These are phyloP conservation scores for Holothuria leucospilota DNA, from an alignment of 53 echinoderm and acorn worm genomes.

Conservation along the genomic window DNA sequence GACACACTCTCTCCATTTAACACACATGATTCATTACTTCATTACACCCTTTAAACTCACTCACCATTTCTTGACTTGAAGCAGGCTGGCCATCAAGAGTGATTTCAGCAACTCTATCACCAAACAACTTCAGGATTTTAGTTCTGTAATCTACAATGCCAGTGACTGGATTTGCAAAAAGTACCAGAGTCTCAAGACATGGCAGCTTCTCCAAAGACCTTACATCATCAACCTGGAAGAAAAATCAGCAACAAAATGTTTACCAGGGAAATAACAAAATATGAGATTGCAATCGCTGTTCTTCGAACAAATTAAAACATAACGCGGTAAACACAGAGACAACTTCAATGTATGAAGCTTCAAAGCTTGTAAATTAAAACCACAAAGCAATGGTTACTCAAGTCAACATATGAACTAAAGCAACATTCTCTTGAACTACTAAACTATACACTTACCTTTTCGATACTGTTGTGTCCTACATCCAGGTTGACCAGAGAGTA, in stretches of 20 bases:
- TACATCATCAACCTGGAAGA: slow-evolving; percentile 74
- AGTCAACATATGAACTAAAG: no score
- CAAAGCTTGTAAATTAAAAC: no score
- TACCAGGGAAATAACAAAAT: no score
- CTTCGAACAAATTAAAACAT: no score
- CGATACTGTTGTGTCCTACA: slow-evolving; percentile 86
- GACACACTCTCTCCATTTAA: no score
- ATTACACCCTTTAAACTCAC: background rate
- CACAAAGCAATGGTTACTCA: no score
- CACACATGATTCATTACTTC: no score
- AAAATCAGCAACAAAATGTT: background rate
- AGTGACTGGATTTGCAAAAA: slow-evolving; percentile 82
- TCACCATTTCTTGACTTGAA: slow-evolving; percentile 80
- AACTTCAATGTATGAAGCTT: no score
- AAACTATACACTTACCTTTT: slow-evolving; percentile 66
- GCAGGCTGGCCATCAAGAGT: slow-evolving; percentile 78
- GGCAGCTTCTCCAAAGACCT: slow-evolving; percentile 83
- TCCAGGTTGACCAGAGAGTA: slow-evolving; percentile 94
- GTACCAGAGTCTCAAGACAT: slow-evolving; percentile 76
- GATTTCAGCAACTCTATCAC: slow-evolving; percentile 70
- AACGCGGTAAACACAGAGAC: no score
- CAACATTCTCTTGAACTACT: no score
- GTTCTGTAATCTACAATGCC: slow-evolving; percentile 90
- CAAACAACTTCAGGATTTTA: slow-evolving; percentile 88
- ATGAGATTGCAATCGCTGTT: no score